phyloP scores from a whole-genome alignment of 1,140 invertebrate species.

The Macrobrachium nipponense region DNA sequence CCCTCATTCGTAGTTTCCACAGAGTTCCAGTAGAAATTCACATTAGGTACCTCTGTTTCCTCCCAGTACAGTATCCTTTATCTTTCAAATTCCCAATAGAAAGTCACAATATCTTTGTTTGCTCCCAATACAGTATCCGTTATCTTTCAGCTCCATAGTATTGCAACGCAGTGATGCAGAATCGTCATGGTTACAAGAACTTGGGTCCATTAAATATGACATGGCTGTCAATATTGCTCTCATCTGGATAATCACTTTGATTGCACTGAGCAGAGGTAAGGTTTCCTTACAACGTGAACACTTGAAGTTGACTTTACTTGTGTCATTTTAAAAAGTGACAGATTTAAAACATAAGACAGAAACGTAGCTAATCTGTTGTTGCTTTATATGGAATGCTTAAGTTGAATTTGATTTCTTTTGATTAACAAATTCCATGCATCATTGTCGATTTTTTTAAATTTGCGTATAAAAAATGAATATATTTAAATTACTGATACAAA shows the following conservation, averaged over 20 bases:
- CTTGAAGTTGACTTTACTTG: no score
- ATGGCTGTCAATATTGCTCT: conserved; percentile 89
- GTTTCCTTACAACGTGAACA: conserved; percentile 15
- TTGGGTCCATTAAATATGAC: conserved; percentile 84
- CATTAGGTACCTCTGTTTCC: background rate
- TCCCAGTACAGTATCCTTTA: background rate
- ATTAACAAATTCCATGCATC: no score
- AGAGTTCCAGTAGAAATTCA: background rate
- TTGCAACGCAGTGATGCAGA: conserved; percentile 66
- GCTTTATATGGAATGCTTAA: no score
- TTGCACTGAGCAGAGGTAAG: conserved; percentile 86
- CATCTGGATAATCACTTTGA: conserved; percentile 90
- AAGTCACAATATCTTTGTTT: background rate
- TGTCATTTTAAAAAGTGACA: no score
- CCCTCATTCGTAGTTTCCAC: no score
- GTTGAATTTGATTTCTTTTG: no score
- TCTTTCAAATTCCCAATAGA: background rate
- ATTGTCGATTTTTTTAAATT: no score
- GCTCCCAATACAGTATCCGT: background rate
- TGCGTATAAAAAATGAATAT: background rate
- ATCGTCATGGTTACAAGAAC: conserved; percentile 45
- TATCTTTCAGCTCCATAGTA: conserved; percentile 45
- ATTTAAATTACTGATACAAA: background rate
- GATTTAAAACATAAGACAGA: no score
- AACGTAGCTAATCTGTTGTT: no score